Evolutionary conservation across 2,113 vertebrate species (phyloP).

Genomic region (Fulmarus glacialis): DNA sequence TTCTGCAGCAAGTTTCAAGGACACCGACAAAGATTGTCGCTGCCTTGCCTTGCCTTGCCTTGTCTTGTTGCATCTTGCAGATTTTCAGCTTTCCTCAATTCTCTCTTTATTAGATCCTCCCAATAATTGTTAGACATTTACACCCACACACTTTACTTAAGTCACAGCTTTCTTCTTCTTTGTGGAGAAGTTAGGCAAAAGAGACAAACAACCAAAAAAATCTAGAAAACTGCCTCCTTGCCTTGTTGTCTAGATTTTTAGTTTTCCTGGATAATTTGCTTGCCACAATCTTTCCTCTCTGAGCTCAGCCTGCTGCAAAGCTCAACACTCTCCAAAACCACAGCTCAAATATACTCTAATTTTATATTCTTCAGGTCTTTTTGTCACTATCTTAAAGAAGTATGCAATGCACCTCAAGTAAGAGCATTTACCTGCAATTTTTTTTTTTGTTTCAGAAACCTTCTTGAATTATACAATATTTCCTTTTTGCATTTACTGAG

Average conservation of each 20-base stretch:
- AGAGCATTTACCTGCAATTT: not conserved
- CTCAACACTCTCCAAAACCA: not conserved
- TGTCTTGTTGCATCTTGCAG: not conserved
- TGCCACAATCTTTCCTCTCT: not conserved
- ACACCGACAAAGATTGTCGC: rapidly evolving
- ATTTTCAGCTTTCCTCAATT: not conserved
- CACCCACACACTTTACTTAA: not conserved
- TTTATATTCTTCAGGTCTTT: not conserved
- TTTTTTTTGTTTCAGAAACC: not conserved
- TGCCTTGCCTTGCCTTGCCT: not conserved
- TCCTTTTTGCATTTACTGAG: not conserved
- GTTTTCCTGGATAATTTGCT: not conserved
- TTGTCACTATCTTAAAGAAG: not conserved
- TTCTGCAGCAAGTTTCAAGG: not conserved
- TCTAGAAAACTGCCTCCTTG: not conserved
- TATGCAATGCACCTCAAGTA: not conserved
- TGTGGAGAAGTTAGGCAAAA: not conserved
- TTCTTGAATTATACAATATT: not conserved
- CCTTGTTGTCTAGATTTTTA: not conserved
- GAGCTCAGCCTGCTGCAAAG: not conserved
- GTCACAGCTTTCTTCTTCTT: not conserved
- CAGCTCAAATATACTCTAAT: not conserved
- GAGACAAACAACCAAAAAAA: not conserved
- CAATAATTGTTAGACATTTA: not conserved
- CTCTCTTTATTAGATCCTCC: not conserved